Percentiles rank a stretch among this genome's conserved stretches.
Conservation (phyloP, 2,113 vertebrate species). For the Nanorana parkeri region DNA sequence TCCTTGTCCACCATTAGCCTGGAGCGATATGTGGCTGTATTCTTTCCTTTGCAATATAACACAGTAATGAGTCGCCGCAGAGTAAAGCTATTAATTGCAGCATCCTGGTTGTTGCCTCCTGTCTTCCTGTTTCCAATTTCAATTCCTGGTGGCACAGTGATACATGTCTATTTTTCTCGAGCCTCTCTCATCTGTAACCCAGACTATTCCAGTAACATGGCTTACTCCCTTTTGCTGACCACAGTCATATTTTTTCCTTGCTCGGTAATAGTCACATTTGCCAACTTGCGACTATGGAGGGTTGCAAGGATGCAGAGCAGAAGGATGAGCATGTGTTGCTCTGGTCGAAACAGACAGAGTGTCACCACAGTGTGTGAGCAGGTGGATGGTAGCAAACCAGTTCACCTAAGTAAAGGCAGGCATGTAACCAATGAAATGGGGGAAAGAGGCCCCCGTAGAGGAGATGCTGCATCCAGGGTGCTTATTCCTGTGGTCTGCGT, state of each 20-base stretch:
- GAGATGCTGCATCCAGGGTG: constrained; percentile 75
- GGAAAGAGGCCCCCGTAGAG: constrained; percentile 59
- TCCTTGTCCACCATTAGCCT: constrained; percentile 79
- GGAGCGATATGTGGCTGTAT: constrained; percentile 80
- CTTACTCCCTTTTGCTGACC: constrained; percentile 74
- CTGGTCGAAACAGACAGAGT: neutral
- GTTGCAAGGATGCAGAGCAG: constrained; percentile 75
- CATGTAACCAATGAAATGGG: neutral
- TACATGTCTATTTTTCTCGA: constrained; percentile 77
- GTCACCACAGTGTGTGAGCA: constrained; percentile 35
- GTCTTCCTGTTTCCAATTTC: constrained; percentile 74
- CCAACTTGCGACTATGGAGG: constrained; percentile 79
- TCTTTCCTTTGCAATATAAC: constrained; percentile 78
- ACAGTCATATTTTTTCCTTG: constrained; percentile 81
- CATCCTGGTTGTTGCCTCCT: constrained; percentile 79
- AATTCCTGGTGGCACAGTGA: constrained; percentile 74
- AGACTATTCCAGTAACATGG: constrained; percentile 77
- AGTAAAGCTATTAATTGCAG: constrained; percentile 72
- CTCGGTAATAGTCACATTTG: constrained; percentile 77
- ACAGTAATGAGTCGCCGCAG: constrained; percentile 73
- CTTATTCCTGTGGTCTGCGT: constrained; percentile 80
- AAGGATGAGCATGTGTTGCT: constrained; percentile 33
- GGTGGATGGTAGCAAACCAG: neutral
- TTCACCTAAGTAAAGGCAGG: neutral
- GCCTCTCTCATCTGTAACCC: constrained; percentile 83